Conservation (phyloP, 2,113 vertebrate genomes). For the Apteryx owenii region DNA sequence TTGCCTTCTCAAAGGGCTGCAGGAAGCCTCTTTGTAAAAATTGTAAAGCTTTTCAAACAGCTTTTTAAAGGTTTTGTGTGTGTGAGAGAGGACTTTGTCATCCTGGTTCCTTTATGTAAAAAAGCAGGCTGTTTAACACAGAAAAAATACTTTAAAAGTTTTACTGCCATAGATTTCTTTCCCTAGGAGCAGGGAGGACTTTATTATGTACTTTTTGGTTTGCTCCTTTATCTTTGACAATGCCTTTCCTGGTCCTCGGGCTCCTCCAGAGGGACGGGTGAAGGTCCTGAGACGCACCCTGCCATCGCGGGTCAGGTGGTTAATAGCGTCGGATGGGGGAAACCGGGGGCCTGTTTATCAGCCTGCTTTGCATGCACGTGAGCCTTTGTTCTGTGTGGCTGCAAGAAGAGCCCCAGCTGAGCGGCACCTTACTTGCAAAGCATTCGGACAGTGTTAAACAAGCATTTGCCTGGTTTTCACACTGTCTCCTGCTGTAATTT, state of each 20-base stretch:
- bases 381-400: constrained; percentile 43
- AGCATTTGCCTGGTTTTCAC: constrained; percentile 33
- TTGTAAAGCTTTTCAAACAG: constrained; percentile 66
- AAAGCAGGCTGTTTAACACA: constrained; percentile 45
- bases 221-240: constrained; percentile 4
- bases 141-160: constrained; percentile 4
- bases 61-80: constrained; percentile 44
- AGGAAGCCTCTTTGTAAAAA: constrained; percentile 70
- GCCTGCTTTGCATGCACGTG: constrained; percentile 73
- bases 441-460: constrained; percentile 23
- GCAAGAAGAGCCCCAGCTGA: constrained; percentile 52
- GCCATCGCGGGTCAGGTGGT: constrained; percentile 51
- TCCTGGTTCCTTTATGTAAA: constrained; percentile 43
- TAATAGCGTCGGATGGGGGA: constrained; percentile 60
- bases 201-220: constrained; percentile 18
- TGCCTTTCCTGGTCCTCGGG: background rate
- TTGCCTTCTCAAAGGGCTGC: constrained; percentile 65
- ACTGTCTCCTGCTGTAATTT: constrained; percentile 17
- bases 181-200: background rate
- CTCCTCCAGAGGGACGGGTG: background rate
- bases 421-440: constrained; percentile 33
- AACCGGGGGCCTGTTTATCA: constrained; percentile 38
- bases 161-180: constrained; percentile 5
- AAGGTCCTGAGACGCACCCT: constrained; percentile 42
- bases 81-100: constrained; percentile 41